Base-by-base conservation (phyloP, 2,113 vertebrate genomes). In the Odocoileus hemionus region DNA sequence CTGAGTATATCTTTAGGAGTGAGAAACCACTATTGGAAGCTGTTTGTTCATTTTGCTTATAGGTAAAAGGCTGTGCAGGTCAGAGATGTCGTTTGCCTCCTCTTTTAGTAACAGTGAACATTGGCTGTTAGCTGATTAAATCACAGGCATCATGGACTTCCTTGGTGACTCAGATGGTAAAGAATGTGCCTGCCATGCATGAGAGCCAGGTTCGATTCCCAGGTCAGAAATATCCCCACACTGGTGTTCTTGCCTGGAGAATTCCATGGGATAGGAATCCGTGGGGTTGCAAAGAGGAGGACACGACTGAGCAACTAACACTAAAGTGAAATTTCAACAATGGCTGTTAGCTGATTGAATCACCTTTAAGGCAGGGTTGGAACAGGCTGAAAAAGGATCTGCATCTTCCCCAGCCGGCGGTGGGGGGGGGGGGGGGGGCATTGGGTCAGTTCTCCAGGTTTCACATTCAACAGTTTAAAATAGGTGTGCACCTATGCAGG, bases 21-120 rank as follows among this genome's bases (percentile, higher is more conserved):
- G 54, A 93, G 55, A 94, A 91, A n/a, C 39, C 23, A 7, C 89
- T 93, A 61, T 57, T 93, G 36, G 57, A 83, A 95, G 26, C 30
- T 91, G 55, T 55, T 87, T 80, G n/a, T 93, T 91, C 54, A 57
- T 96, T 82, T 96, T 50, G 47, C 78, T 91, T 61, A 39, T 36
- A 43, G 6, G 1, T 19, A 45, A 94, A 97, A 33, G 36, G 28
- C 55, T 74, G 0, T 45, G 25, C 23, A 55, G 57, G 64, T 76
- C 86, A 93, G 39, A 86, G 61, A 23, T 60, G 30, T 43, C n/a
- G 2, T 47, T 94, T 47, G 36, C 55, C n/a, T 95, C 17, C 11
- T 90, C 19, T 83, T 89, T 90, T 15, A 89, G 43, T 85, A 61
- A 78, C 54, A n/a, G 30, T 86, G 45, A 58, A 5, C 80, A 47